Base-by-base conservation (phyloP, 2,888 invertebrate species). In the Saturnia japonica region DNA sequence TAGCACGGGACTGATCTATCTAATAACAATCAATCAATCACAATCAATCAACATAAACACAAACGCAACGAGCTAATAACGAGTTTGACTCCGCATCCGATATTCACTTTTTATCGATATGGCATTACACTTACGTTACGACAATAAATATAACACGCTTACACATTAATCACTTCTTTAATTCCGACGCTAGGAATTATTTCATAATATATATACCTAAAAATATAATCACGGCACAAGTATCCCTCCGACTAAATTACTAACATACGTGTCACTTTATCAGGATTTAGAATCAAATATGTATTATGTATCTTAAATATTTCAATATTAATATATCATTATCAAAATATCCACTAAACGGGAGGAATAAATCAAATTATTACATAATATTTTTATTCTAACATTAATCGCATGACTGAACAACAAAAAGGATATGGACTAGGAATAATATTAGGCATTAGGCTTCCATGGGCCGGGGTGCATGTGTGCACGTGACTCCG, bases 151-250 rank as follows among this genome's bases (percentile, higher is more conserved):
- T 94, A 94, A 94, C 94, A 93, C 94, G 91, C 94, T 94, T 94
- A 94, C 94, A 94, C 92, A 91, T 93, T 94, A 94, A 91, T 94
- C 94, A 94, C 94, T 93, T 93, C 90, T 90, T 93, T 93, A 92
- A 94, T 94, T 93, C 94, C 94, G 94, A 94, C 94, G 94, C 94
- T 93, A 94, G 94, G 94, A 94, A 93, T 94, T 93, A 93, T 91
- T 89, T 92, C 88, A 92, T 93, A 94, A 93, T 93, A 94, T 94
- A 94, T 93, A 94, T 93, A 94, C 94, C 93, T 94, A 94, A 93
- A 94, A 94, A 94, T 94, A 94, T 94, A 94, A 94, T 94, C 94
- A 94, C 94, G 94, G 94, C 94, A 94, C 94, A 94, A 93, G 94
- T 94, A 94, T 94, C 94, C 94, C 94, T 93, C 94, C 94, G 94